phyloP scores from a whole-genome alignment of 2,113 vertebrate species.

The Caranx melampygus region DNA sequence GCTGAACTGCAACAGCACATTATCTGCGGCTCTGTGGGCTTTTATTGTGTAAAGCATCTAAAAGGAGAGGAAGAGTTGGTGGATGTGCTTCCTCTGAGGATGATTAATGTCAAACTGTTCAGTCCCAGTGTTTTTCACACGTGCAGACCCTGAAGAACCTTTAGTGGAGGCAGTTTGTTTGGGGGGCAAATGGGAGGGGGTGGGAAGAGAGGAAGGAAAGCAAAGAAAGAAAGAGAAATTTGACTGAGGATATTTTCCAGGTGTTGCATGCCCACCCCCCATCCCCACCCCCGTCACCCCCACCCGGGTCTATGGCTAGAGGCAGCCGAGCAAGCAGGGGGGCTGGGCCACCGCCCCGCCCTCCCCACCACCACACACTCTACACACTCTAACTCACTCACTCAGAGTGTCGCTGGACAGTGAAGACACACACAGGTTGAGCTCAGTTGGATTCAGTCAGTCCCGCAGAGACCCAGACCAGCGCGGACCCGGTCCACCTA shows the following conservation, averaged over 20 bases:
- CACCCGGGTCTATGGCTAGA: not conserved
- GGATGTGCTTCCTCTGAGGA: not conserved
- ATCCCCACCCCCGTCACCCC: not conserved
- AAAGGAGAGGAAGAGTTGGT: too few species aligned
- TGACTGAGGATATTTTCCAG: constrained; percentile 47
- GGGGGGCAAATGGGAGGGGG: not conserved
- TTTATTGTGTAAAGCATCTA: too few species aligned
- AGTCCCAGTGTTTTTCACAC: not conserved
- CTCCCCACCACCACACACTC: not conserved
- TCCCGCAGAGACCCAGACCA: too few species aligned
- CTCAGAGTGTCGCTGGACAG: not conserved
- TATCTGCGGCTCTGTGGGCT: too few species aligned
- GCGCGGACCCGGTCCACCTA: too few species aligned
- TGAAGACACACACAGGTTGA: not conserved
- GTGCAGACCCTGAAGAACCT: not conserved
- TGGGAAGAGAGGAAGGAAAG: not conserved
- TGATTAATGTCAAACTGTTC: not conserved
- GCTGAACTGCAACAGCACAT: not conserved
- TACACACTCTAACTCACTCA: too few species aligned
- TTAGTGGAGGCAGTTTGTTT: not conserved
- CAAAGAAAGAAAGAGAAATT: constrained; percentile 21
- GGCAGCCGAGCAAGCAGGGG: not conserved
- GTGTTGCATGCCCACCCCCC: constrained; percentile 55
- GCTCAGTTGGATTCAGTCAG: not conserved
- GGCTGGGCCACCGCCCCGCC: constrained; percentile 25